Conservation (phyloP, 92 coral and sea anemone species). For the Parazoanthus swiftii region DNA sequence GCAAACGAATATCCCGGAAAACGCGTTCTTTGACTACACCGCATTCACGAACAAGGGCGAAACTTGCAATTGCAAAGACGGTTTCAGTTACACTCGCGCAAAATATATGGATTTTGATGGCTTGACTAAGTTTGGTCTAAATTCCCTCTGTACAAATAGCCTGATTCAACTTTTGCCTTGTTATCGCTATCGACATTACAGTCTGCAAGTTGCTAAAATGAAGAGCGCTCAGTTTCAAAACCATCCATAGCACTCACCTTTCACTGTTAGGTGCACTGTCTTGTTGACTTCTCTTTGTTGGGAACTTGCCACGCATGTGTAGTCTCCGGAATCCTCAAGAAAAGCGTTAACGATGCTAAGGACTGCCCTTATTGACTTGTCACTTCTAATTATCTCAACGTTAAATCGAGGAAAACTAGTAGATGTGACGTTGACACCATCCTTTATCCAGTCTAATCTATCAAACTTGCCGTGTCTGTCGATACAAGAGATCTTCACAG, state of each 20-base stretch:
- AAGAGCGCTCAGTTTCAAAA: background rate
- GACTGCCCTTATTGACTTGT: background rate
- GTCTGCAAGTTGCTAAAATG: background rate
- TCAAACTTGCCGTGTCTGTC: constrained; percentile 3
- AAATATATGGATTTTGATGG: no score
- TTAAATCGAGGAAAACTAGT: background rate
- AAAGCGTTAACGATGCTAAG: background rate
- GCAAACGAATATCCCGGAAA: background rate
- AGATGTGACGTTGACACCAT: background rate
- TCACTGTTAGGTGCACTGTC: constrained; percentile 2
- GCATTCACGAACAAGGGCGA: background rate
- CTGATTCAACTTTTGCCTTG: background rate
- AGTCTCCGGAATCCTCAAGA: constrained; percentile 1
- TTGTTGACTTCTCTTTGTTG: background rate
- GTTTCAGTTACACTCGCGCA: no score
- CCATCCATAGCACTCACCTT: background rate
- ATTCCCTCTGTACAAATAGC: no score
- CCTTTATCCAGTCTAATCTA: constrained; percentile 5
- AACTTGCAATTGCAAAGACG: no score
- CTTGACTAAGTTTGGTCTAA: no score
- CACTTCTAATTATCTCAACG: background rate
- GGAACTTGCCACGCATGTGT: constrained; percentile 19
- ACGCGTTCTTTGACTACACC: background rate
- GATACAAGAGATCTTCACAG: background rate
- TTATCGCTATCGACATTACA: no score